Conservation (phyloP, 2,888 invertebrate species). For the Cordilura impudica region DNA sequence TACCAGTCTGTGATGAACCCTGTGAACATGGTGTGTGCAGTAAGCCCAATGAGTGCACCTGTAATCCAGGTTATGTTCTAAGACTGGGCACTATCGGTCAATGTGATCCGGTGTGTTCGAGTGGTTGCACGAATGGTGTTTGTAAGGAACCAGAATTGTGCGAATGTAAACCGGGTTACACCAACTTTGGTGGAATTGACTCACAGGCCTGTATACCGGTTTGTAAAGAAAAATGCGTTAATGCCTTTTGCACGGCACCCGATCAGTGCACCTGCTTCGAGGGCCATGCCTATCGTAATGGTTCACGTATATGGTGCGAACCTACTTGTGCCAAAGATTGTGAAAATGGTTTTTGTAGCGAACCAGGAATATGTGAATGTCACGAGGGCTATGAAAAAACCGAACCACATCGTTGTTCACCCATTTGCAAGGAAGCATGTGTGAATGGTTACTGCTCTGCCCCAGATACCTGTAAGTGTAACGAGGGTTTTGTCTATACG, state of each 20-base stretch:
- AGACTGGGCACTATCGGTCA: conserved; percentile 65
- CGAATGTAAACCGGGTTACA: conserved; percentile 70
- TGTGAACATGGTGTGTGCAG: conserved; percentile 75
- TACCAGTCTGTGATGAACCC: conserved; percentile 70
- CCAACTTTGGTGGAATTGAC: conserved; percentile 63
- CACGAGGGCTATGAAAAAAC: conserved; percentile 70
- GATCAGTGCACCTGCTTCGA: conserved; percentile 74
- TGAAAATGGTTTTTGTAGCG: conserved; percentile 77
- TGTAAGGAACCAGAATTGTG: conserved; percentile 79
- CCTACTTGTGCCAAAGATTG: conserved; percentile 74
- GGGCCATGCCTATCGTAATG: conserved; percentile 70
- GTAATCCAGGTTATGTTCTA: conserved; percentile 74
- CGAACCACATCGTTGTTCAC: conserved; percentile 70
- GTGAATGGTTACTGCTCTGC: conserved; percentile 76
- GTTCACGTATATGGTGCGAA: conserved; percentile 71
- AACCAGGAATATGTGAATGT: conserved; percentile 74
- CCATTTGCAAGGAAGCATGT: conserved; percentile 69
- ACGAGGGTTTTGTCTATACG: conserved; percentile 66
- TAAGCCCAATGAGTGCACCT: conserved; percentile 78
- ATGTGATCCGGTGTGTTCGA: conserved; percentile 73
- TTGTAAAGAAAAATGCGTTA: conserved; percentile 79
- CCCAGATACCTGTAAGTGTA: conserved; percentile 76
- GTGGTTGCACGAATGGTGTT: conserved; percentile 70
- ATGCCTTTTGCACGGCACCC: conserved; percentile 78
- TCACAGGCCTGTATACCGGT: conserved; percentile 78